phyloP scores from a whole-genome alignment of 2,797 vertebrate genomes.

The Myripristis jacobus region DNA sequence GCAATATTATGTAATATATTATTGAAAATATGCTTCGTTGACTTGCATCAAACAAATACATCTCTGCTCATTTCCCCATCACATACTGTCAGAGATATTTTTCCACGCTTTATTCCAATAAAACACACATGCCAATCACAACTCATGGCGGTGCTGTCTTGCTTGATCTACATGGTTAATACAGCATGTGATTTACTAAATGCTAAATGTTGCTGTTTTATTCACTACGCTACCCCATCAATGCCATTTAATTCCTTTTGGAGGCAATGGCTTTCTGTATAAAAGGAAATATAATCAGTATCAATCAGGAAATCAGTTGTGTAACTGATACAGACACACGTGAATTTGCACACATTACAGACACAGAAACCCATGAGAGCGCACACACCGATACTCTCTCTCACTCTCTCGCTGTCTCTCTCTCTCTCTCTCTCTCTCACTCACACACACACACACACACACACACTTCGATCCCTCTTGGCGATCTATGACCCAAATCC shows the following conservation, averaged over 20 bases:
- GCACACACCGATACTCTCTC: slow-evolving; percentile 32
- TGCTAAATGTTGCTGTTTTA: no score
- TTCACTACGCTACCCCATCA: no score
- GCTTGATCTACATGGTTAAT: no score
- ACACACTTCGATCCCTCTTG: slow-evolving; percentile 73
- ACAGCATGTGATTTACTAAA: no score
- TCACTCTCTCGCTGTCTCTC: no score
- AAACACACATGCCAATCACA: neutral
- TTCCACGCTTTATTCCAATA: neutral
- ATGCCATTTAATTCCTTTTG: no score
- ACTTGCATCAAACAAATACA: neutral
- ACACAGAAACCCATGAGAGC: slow-evolving; percentile 1
- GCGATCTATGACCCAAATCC: slow-evolving; percentile 83
- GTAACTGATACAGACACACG: slow-evolving; percentile 35
- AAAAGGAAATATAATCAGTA: slow-evolving; percentile 33
- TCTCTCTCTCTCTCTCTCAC: no score
- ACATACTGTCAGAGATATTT: neutral
- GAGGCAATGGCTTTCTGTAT: neutral
- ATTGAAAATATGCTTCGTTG: neutral
- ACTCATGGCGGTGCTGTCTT: neutral
- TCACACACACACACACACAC: slow-evolving; percentile 30
- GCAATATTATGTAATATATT: neutral
- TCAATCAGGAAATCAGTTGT: slow-evolving; percentile 53
- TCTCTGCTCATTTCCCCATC: neutral
- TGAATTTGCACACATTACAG: slow-evolving; percentile 31